phyloP scores from a whole-genome alignment of 2,113 vertebrate genomes.

The Cavia aperea region DNA sequence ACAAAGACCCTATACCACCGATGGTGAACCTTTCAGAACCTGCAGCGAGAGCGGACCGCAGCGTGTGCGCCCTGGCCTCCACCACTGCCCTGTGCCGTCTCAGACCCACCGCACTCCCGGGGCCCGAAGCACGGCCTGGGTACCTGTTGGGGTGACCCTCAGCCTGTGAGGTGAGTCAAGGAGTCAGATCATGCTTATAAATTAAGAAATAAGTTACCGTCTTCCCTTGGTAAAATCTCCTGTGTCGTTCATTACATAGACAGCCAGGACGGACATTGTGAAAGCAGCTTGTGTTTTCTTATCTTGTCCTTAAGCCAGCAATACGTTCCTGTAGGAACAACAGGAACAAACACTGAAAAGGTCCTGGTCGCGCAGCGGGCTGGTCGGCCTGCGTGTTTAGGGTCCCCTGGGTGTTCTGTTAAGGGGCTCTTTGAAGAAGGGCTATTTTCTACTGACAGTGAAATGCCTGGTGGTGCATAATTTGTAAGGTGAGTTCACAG shows the following conservation, averaged over 20 bases:
- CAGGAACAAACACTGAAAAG: background rate
- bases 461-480: background rate
- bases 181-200: constrained; percentile 33
- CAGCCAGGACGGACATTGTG: constrained; percentile 2
- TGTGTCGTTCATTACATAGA: background rate
- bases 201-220: constrained; percentile 24
- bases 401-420: background rate
- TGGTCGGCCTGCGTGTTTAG: background rate
- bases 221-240: background rate
- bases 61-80: background rate
- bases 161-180: constrained; percentile 37
- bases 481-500: background rate
- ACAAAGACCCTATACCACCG: background rate
- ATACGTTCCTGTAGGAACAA: background rate
- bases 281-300: background rate
- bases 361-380: background rate
- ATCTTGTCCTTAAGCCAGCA: background rate
- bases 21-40: background rate
- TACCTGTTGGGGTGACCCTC: constrained; percentile 12
- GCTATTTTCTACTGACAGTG: background rate
- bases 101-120: background rate
- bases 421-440: background rate
- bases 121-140: background rate
- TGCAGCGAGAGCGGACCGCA: background rate
- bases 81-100: background rate